Base-by-base conservation (phyloP, 2,888 invertebrate species). In the Julus scanicus region DNA sequence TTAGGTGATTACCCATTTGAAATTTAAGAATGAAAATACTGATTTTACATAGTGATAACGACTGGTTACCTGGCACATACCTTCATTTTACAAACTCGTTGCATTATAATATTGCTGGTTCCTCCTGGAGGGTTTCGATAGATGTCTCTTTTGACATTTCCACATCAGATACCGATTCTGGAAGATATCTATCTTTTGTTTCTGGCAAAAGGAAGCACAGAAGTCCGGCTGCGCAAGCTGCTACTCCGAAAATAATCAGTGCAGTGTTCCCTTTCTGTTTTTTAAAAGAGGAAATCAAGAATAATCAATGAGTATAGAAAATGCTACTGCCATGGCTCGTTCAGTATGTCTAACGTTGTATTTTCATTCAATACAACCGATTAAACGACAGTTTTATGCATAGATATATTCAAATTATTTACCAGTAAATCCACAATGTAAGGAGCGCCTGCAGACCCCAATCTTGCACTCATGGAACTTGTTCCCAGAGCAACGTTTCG, bases 381-480 rank as follows among this genome's bases (percentile, higher is more conserved):
- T 29, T 29, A 29, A 29, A 29, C 1, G 29, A 29, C 29, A 29
- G 20, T 37, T 84, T 37, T 1, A 29, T 15, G 84, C 20, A 37
- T 49, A 29, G 84, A 84, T 20, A 71, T 37, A 15, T 13, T 49
- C 17, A 39, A 29, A 86, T 86, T n/a, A 80, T 44, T 85, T 86
- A 86, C 88, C 86, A 88, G 20, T 86, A 88, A 48, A 57, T 88
- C 86, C 17, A 63, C 80, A 9, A 88, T 88, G 44, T 86, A 88
- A 37, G 88, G 88, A 11, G 88, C 86, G n/a, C 63, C 71, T 29
- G 83, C 71, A 57, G 88, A 57, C 9, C 88, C 88, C 17, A 86
- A 29, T 37, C 88, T 86, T 17, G 88, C 88, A 86, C 88, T 84
- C 88, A 88, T 88, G 15, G 88, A 88, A 86, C 88, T 88, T 29